phyloP scores from a whole-genome alignment of 2,888 invertebrate genomes.

The Norana najaformis region DNA sequence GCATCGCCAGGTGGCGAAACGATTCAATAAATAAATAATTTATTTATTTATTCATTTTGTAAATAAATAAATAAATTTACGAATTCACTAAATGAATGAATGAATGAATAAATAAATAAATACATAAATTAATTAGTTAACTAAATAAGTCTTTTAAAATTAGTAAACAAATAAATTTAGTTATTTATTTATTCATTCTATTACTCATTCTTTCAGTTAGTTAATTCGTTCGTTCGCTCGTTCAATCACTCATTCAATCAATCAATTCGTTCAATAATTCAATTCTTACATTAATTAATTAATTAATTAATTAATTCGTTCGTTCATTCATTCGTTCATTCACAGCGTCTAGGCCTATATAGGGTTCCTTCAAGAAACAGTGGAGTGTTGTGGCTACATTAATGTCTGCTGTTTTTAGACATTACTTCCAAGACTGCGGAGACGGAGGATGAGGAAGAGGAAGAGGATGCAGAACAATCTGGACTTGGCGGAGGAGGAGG shows the following conservation, averaged over 20 bases:
- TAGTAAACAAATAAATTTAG: too few species aligned
- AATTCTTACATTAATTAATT: not conserved
- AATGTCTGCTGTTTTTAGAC: not conserved
- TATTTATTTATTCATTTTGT: too few species aligned
- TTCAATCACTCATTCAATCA: not conserved
- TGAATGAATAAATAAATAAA: too few species aligned
- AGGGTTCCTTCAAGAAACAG: too few species aligned
- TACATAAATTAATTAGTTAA: too few species aligned
- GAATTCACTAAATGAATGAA: too few species aligned
- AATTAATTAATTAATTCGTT: too few species aligned
- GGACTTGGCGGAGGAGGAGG: not conserved
- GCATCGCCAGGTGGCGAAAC: too few species aligned
- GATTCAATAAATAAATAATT: too few species aligned
- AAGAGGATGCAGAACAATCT: not conserved
- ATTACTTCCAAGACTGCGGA: not conserved
- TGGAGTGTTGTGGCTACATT: not conserved
- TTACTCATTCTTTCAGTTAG: not conserved
- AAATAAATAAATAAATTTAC: too few species aligned
- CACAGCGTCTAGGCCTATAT: too few species aligned
- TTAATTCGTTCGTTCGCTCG: not conserved
- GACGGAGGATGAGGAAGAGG: not conserved
- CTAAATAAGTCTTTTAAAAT: too few species aligned
- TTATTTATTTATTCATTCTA: not conserved
- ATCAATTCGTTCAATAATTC: not conserved
- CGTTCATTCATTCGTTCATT: not conserved